Evolutionary conservation across 1,140 invertebrate genomes (phyloP).

Genomic region (Camponotus pennsylvanicus): DNA sequence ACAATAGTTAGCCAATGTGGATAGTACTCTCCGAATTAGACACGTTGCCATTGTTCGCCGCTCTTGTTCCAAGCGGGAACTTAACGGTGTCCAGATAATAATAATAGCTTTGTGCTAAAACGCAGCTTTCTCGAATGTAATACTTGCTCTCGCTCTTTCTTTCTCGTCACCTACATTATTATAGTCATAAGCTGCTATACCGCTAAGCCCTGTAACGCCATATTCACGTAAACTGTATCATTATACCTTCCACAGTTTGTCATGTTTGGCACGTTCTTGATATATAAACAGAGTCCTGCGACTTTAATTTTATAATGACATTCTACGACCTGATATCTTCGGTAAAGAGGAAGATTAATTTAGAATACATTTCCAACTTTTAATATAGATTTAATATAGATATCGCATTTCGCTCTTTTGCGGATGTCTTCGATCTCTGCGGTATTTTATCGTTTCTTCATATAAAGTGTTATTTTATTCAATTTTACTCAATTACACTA

Average conservation of each 20-base stretch:
- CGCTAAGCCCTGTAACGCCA: constrained; percentile 21
- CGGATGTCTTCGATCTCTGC: not conserved
- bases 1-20: constrained; percentile 40
- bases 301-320: constrained; percentile 7
- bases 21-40: constrained; percentile 26
- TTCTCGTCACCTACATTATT: constrained; percentile 5
- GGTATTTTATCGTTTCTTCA: not conserved
- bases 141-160: not conserved
- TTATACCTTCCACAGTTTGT: not conserved
- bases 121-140: not conserved
- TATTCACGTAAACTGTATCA: constrained; percentile 7
- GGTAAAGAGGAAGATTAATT: not conserved
- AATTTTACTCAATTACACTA: constrained; percentile 23
- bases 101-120: constrained; percentile 15
- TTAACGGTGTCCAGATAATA: constrained; percentile 33
- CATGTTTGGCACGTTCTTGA: not conserved
- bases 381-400: not conserved
- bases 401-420: not conserved
- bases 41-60: constrained; percentile 37
- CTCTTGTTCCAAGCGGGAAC: constrained; percentile 28
- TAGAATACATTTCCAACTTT: too few relatives aligned
- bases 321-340: not conserved
- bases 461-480: constrained; percentile 1
- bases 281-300: not conserved
- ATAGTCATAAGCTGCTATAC: not conserved